These are phyloP conservation scores for Macrotis lagotis DNA, from an alignment of 2,113 vertebrate species.

Conservation along the genomic window DNA sequence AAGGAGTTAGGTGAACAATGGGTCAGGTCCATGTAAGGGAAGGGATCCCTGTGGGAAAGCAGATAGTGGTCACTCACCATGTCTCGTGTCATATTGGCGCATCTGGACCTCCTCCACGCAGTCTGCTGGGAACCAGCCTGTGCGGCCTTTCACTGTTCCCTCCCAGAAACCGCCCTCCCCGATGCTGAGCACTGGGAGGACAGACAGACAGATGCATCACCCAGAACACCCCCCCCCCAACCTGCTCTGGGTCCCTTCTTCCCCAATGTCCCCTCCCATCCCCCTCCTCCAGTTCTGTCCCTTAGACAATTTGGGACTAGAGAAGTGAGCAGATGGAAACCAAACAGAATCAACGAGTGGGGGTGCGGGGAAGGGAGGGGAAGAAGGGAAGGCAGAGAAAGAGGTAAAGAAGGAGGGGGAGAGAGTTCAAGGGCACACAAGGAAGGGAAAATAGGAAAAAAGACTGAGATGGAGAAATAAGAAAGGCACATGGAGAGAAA, in stretches of 20 bases:
- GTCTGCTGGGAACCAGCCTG: conserved; percentile 98
- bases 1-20: neutral
- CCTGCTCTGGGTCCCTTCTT: too few relatives aligned
- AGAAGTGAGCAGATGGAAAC: conserved; percentile 67
- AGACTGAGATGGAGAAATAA: neutral
- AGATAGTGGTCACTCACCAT: conserved; percentile 85
- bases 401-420: conserved; percentile 17
- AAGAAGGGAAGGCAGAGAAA: conserved; percentile 18
- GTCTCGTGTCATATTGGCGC: conserved; percentile 93
- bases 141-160: conserved; percentile 96
- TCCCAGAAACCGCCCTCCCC: conserved; percentile 99
- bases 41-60: neutral
- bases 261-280: neutral
- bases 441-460: neutral
- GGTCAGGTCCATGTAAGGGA: neutral
- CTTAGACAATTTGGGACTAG: conserved; percentile 43
- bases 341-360: conserved; percentile 59
- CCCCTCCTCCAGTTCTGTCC: neutral
- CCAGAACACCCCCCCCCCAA: neutral
- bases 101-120: conserved; percentile 99
- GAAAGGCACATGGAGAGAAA: neutral
- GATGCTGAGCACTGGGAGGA: conserved; percentile 93
- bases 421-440: conserved; percentile 22
- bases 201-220: neutral
- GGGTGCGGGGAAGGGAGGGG: too few relatives aligned